phyloP scores from a whole-genome alignment of 2,888 invertebrate species.

The Eledona agricola region DNA sequence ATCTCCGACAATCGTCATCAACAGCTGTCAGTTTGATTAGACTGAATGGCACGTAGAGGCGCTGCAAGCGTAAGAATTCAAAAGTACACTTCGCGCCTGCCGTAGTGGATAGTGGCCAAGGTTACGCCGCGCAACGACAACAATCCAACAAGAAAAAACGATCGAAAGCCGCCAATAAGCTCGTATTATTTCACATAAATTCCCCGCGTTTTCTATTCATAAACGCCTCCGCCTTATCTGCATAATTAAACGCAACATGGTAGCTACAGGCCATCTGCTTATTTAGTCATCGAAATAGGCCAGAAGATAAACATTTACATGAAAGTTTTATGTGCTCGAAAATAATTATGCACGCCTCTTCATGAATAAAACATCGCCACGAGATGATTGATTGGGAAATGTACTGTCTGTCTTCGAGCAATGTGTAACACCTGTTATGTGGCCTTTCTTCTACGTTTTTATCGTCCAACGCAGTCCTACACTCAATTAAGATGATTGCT shows the following conservation, averaged over 20 bases:
- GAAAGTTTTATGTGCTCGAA: slow-evolving; percentile 12
- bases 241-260: slow-evolving; percentile 13
- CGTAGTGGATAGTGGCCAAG: no score
- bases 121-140: no score
- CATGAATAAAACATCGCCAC: slow-evolving; percentile 26
- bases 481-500: slow-evolving; percentile 12
- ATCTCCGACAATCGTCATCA: no score
- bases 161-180: no score
- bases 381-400: slow-evolving; percentile 19
- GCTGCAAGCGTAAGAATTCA: no score
- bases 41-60: no score
- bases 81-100: no score
- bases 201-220: no score
- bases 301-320: slow-evolving; percentile 23
- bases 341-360: slow-evolving; percentile 28
- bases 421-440: slow-evolving; percentile 20
- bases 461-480: neutral
- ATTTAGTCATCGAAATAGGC: slow-evolving; percentile 15
- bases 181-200: slow-evolving; percentile 1
- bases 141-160: no score
- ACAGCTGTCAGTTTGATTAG: no score
- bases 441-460: slow-evolving; percentile 3
- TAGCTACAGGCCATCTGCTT: slow-evolving; percentile 19
- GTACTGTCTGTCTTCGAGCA: neutral
- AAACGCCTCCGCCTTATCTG: slow-evolving; percentile 11